Evolutionary conservation across 2,888 invertebrate genomes (phyloP).

Genomic region (Leptinotarsa peninsularis): DNA sequence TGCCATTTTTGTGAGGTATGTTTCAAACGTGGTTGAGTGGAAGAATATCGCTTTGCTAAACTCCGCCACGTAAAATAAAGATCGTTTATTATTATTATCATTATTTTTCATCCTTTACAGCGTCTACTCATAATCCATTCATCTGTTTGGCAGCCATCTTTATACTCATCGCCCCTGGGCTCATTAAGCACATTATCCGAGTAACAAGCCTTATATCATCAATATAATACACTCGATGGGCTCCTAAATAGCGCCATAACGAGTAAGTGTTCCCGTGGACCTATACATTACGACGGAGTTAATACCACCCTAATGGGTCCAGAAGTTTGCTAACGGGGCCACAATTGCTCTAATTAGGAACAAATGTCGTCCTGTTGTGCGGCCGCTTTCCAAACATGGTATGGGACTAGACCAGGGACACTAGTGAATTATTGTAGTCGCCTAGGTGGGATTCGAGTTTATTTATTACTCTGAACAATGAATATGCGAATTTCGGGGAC

Average conservation of each 20-base stretch:
- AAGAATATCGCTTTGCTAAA: no score
- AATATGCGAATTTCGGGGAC: not conserved
- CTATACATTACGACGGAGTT: constrained; percentile 57
- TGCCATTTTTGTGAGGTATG: no score
- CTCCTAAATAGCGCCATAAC: constrained; percentile 57
- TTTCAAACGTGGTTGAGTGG: no score
- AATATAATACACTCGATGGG: constrained; percentile 45
- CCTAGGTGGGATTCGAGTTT: not conserved
- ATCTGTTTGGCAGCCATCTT: constrained; percentile 7
- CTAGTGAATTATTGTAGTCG: not conserved
- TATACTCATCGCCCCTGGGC: constrained; percentile 31
- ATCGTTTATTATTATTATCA: no score
- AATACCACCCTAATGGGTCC: constrained; percentile 61
- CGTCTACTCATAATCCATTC: not conserved
- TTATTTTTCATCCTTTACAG: not conserved
- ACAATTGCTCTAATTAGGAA: constrained; percentile 65
- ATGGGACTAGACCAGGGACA: constrained; percentile 1
- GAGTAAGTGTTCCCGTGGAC: constrained; percentile 50
- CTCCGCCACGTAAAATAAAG: no score
- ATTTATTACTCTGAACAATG: not conserved
- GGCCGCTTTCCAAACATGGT: constrained; percentile 16
- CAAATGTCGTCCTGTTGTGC: constrained; percentile 55
- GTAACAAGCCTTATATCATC: constrained; percentile 49
- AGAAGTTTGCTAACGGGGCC: constrained; percentile 58
- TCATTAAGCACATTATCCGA: constrained; percentile 51